Conservation (phyloP, 2,888 invertebrate genomes). For the Apamea sordens region DNA sequence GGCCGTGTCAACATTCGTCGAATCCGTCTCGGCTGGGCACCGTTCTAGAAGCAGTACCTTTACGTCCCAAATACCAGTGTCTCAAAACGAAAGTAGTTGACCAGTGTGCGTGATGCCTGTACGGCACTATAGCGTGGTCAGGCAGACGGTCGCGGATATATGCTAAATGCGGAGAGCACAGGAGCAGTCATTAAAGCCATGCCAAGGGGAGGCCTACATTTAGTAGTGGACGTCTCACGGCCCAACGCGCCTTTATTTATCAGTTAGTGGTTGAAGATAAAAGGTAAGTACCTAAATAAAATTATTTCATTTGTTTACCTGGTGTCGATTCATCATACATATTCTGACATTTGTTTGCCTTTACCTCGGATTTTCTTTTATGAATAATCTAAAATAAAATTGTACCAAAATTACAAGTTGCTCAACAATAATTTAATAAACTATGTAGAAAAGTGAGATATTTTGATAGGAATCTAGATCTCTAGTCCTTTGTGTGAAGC, state of each 20-base stretch:
- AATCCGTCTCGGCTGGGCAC: neutral
- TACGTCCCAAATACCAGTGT: no score
- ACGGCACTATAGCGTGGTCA: no score
- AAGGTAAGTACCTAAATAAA: neutral
- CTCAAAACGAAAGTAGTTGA: no score
- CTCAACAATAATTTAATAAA: neutral
- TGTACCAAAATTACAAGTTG: neutral
- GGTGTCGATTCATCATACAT: neutral
- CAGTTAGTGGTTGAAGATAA: neutral
- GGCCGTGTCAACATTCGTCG: neutral
- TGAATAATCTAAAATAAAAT: constrained; percentile 34
- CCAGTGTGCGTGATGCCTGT: no score
- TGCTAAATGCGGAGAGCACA: neutral
- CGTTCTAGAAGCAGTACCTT: neutral
- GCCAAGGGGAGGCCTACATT: neutral
- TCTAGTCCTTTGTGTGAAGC: neutral
- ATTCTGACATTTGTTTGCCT: neutral
- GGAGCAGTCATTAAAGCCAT: neutral
- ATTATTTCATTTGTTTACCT: constrained; percentile 14
- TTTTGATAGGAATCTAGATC: neutral
- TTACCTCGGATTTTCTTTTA: constrained; percentile 34
- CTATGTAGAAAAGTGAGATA: neutral
- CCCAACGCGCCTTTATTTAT: neutral
- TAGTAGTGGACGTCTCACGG: neutral
- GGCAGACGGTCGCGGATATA: neutral